Base-by-base conservation (phyloP, 2,888 invertebrate genomes). In the Diaprepes abbreviatus region DNA sequence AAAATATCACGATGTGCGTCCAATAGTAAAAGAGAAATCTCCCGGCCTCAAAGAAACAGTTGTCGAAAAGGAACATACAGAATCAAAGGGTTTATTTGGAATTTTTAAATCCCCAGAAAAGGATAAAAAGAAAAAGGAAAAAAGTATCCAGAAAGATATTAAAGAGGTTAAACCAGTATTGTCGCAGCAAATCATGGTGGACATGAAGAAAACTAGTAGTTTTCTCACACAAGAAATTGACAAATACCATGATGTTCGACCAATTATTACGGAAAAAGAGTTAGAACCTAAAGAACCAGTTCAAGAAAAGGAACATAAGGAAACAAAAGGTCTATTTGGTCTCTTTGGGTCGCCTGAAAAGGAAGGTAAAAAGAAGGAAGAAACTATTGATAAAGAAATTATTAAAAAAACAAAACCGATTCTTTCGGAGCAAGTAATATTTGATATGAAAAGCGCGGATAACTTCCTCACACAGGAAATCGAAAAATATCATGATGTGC, bases 151-250 rank as follows among this genome's bases (percentile, higher is more conserved):
- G 6, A 33, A 55, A 7, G 70, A 65, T 45, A 0, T 17, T 2
- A 72, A 7, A 62, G 48, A 69, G 55, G 7, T 6, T 1, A 40
- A 40, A 19, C 70, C 73, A 12, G 62, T 45, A n/a, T 38, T 75
- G 12, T 72, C 74, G 12, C 68, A 71, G 19, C 63, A 68, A 21
- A 71, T 67, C 14, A n/a, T 76, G 0, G 36, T 31, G 16, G 38
- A 74, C 19, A 77, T 77, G 68, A 66, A 71, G 10, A 64, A 74
- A 7, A 76, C 77, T 1, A 66, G 72, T 28, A 72, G 76, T 28
- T 80, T 80, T 38, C 58, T 24, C 5, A 24, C 79, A 5, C 62
- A 28, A 7, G 76, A 77, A 74, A 59, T 76, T n/a, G 66, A 74
- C 36, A 55, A 65, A 9, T 76, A 74, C 36, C 70, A 76, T 35